These are phyloP conservation scores for Sakesphorus luctuosus DNA, from an alignment of 2,113 vertebrate species.

Conservation along the genomic window DNA sequence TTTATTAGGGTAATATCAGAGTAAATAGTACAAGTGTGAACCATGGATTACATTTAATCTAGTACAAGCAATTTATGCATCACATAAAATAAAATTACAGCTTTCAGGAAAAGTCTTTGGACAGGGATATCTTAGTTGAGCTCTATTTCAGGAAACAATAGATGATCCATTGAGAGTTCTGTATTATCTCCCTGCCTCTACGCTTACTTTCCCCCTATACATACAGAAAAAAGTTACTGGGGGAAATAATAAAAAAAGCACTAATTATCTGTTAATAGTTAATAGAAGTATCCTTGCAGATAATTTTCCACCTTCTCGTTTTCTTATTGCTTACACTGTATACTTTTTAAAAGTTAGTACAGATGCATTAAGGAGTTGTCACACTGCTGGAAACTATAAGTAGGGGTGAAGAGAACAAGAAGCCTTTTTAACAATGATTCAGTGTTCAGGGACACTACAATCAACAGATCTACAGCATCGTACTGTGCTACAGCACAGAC, in stretches of 20 bases:
- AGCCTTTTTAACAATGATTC: background rate
- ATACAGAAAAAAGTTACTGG: background rate
- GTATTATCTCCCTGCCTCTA: background rate
- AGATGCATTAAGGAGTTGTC: background rate
- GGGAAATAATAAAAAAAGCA: background rate
- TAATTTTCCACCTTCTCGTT: background rate
- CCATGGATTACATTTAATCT: background rate
- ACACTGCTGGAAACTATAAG: background rate
- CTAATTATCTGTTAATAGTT: background rate
- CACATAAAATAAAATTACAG: background rate
- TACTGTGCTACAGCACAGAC: background rate
- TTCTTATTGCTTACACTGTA: background rate
- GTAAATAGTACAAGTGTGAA: background rate
- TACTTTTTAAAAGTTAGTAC: background rate
- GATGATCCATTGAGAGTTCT: background rate
- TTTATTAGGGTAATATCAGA: background rate
- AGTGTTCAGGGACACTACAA: background rate
- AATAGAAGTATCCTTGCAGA: background rate
- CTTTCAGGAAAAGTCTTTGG: background rate
- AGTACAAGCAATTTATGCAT: background rate
- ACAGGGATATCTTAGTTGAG: background rate
- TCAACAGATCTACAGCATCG: background rate
- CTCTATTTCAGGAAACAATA: background rate
- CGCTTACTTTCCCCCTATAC: background rate
- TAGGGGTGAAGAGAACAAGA: background rate